Evolutionary conservation across 2,797 vertebrate species (phyloP).

Genomic region (Phrynocephalus guinanensis): DNA sequence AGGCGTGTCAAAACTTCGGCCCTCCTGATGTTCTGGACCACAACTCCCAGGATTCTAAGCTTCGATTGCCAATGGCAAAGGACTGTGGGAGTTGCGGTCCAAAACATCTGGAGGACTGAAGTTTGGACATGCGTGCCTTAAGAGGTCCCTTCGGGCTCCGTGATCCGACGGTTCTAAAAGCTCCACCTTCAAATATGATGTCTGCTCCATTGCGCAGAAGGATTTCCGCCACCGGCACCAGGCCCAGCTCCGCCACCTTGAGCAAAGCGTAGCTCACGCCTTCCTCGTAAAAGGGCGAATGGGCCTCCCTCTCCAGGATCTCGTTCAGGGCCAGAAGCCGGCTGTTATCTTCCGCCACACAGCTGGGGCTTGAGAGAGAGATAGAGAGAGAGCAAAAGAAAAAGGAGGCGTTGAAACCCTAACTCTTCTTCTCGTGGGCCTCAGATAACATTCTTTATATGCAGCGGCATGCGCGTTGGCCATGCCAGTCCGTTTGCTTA

Average conservation of each 20-base stretch:
- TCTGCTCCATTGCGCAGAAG: slow-evolving; percentile 88
- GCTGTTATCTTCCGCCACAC: slow-evolving; percentile 66
- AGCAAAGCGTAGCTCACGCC: slow-evolving; percentile 91
- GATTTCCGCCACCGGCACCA: slow-evolving; percentile 79
- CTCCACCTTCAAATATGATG: slow-evolving; percentile 90
- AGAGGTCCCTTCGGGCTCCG: no score
- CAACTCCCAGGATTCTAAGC: no score
- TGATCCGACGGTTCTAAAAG: no score
- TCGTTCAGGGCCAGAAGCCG: slow-evolving; percentile 76
- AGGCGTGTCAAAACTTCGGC: no score
- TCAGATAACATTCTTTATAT: no score
- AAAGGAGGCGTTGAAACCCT: neutral
- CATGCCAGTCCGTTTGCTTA: no score
- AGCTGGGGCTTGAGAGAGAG: slow-evolving; percentile 56
- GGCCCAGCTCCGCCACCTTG: slow-evolving; percentile 88
- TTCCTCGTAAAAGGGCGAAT: slow-evolving; percentile 86
- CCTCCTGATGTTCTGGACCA: no score
- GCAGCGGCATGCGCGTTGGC: no score
- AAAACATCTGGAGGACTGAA: no score
- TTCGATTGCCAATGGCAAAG: no score
- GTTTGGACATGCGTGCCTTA: no score
- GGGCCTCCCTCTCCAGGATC: slow-evolving; percentile 87
- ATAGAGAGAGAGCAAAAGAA: neutral
- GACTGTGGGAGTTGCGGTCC: no score
- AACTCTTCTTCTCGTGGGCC: neutral